Conservation (phyloP, 2,797 vertebrate species). For the Aulostomus chinensis region DNA sequence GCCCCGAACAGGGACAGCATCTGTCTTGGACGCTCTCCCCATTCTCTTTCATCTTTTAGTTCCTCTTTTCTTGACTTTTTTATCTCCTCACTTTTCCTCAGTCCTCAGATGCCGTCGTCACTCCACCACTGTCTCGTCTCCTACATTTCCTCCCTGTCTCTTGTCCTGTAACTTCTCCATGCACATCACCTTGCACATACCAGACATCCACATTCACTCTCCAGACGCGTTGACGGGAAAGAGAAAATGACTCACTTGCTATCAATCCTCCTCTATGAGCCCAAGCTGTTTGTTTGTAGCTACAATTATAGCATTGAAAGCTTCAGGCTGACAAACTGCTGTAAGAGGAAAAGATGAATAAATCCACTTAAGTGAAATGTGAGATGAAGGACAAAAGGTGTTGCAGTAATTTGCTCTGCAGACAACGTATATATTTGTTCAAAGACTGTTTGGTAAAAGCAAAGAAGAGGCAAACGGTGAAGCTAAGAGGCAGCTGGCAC, state of each 20-base stretch:
- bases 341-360: conserved; percentile 36
- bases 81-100: conserved; percentile 9
- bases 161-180: background rate
- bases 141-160: background rate
- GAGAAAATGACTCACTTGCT: conserved; percentile 54
- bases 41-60: conserved; percentile 8
- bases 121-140: conserved; percentile 3
- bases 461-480: conserved; percentile 8
- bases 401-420: conserved; percentile 22
- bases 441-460: conserved; percentile 23
- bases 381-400: conserved; percentile 36
- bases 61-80: conserved; percentile 17
- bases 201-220: conserved; percentile 28
- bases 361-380: conserved; percentile 55
- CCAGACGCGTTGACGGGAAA: conserved; percentile 53
- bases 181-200: conserved; percentile 17
- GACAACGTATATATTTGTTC: conserved; percentile 16
- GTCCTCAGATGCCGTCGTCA: conserved; percentile 9
- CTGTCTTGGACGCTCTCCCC: conserved; percentile 10
- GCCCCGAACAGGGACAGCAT: conserved; percentile 4
- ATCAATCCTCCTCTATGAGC: conserved; percentile 43
- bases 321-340: conserved; percentile 52
- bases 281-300: conserved; percentile 32
- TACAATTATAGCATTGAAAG: conserved; percentile 52
- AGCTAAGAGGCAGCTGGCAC: conserved; percentile 4